Evolutionary conservation across 2,113 vertebrate genomes (phyloP), one percentile per base, ranked within the genome.

Genomic region (Romanogobio albipinnatus): DNA sequence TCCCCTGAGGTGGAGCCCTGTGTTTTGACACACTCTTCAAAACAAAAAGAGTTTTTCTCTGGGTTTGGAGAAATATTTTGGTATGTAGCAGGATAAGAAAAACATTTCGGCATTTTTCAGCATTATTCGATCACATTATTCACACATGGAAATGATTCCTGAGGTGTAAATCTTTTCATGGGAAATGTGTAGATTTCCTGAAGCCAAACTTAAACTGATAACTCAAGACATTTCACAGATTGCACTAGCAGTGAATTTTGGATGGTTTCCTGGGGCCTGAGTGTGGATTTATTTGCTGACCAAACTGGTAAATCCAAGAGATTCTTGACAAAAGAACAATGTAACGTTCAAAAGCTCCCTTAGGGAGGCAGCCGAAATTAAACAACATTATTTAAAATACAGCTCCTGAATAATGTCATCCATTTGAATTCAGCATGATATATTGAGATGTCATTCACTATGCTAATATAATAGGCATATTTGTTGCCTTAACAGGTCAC

Each of bases 141-240:
- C 88, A 86, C 90, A 91, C 90, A 91, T 91, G 90, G 90, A 89
- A 90, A 84, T 78, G 81, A 88, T 91, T 91, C 71, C 59, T 84
- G 45, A 86, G 87, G 86, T 83, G 78, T 87, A 86, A 91, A 89
- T 88, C 87, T 86, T 84, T 91, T 90, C 90, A 87, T 91, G 90
- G 89, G 89, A 91, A 89, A 87, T 81, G 80, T 89, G 90, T 78
- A 81, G 66, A 78, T 85, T 89, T 89, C 86, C 83, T 86, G 85
- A 86, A 81, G 86, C 89, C 87, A 88, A 84, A 87, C 53, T 89
- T 61, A 76, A 86, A 79, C 81, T 84, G 85, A 91, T 91, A 89
- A 91, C 85, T 85, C 62, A 76, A 87, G 85, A 88, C 82, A 62
- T 85, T 85, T 84, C 81, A 24, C 84, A 77, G 68, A 84, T 89